phyloP scores from a whole-genome alignment of 2,888 invertebrate species.

The Dyspetes luteomarginatus region DNA sequence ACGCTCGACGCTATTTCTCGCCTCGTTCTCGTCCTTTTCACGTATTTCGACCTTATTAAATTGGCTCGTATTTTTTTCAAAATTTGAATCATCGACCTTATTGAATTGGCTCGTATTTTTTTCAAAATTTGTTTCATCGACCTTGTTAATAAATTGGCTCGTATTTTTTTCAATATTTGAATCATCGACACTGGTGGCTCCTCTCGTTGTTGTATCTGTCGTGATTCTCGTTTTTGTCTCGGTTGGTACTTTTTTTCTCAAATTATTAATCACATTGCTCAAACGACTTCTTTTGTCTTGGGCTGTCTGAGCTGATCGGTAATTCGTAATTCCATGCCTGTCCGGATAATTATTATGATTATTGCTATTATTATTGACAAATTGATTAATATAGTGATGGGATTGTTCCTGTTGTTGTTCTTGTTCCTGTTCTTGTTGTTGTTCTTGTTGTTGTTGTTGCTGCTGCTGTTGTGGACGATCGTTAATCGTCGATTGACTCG shows the following conservation, averaged over 20 bases:
- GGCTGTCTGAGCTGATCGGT: slow-evolving; percentile 73
- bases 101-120: slow-evolving; percentile 41
- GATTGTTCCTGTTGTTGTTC: slow-evolving; percentile 31
- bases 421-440: slow-evolving; percentile 56
- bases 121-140: slow-evolving; percentile 35
- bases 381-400: slow-evolving; percentile 31
- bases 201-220: neutral
- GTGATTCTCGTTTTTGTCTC: slow-evolving; percentile 11
- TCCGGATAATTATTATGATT: slow-evolving; percentile 54
- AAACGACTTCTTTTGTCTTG: slow-evolving; percentile 81
- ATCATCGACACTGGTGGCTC: too few species aligned
- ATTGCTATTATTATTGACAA: slow-evolving; percentile 24
- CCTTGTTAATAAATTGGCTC: slow-evolving; percentile 31
- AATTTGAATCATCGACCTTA: slow-evolving; percentile 43
- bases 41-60: slow-evolving; percentile 15
- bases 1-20: slow-evolving; percentile 74
- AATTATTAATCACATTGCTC: slow-evolving; percentile 81
- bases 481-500: slow-evolving; percentile 73
- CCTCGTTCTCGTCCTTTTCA: slow-evolving; percentile 60
- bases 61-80: slow-evolving; percentile 41
- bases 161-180: slow-evolving; percentile 33
- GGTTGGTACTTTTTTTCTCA: slow-evolving; percentile 79
- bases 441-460: slow-evolving; percentile 65
- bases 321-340: slow-evolving; percentile 24
- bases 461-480: slow-evolving; percentile 74